phyloP scores from a whole-genome alignment of 2,797 vertebrate genomes.

The Liasis olivaceus region DNA sequence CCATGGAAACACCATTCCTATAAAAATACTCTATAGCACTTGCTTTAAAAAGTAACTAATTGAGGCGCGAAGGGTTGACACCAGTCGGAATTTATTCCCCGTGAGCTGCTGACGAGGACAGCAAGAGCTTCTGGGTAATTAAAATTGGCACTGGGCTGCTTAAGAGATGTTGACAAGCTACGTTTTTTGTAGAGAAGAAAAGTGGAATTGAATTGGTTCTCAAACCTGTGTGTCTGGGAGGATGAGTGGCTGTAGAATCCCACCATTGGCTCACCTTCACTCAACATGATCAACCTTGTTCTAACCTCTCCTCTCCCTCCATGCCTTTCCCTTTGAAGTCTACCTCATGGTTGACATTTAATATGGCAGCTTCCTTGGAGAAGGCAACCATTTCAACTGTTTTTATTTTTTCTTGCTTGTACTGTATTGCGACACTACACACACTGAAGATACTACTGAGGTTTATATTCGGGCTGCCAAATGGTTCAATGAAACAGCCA shows the following conservation, averaged over 20 bases:
- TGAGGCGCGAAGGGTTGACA: slow-evolving; percentile 49
- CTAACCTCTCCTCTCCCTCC: background rate
- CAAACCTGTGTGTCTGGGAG: background rate
- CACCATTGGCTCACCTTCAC: background rate
- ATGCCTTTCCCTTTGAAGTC: background rate
- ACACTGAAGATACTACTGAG: background rate
- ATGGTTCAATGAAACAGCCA: background rate
- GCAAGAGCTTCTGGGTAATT: slow-evolving; percentile 11
- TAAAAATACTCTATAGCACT: slow-evolving; percentile 58
- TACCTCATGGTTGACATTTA: background rate
- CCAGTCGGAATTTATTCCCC: background rate
- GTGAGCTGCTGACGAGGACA: slow-evolving; percentile 2
- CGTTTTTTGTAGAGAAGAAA: accelerated
- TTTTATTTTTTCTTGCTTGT: background rate
- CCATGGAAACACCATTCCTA: slow-evolving; percentile 72
- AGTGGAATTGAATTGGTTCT: background rate
- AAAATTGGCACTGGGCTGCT: background rate
- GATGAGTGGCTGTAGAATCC: background rate
- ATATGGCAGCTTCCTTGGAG: background rate
- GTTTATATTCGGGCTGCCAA: background rate
- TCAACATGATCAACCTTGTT: background rate
- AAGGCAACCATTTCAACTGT: background rate
- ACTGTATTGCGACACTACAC: background rate
- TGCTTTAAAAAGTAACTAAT: slow-evolving; percentile 65
- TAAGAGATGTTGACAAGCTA: background rate